phyloP scores from a whole-genome alignment of 2,797 vertebrate genomes.

The Muraenolepis orangiensis region DNA sequence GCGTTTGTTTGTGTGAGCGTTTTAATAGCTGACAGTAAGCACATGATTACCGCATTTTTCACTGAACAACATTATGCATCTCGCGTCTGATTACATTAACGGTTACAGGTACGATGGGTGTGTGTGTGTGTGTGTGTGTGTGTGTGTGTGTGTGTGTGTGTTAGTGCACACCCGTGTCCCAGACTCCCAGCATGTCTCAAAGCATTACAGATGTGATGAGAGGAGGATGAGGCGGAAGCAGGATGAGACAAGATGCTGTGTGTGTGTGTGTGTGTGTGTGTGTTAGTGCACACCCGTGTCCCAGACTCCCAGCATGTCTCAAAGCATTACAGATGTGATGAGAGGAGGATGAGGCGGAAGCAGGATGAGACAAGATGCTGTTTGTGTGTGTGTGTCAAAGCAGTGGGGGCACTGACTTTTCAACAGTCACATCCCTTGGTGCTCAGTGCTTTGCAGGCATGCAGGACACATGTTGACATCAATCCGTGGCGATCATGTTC shows the following conservation, averaged over 20 bases:
- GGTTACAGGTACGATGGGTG: background rate
- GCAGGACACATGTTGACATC: background rate
- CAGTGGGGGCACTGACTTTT: background rate
- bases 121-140: conserved; percentile 10
- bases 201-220: too few relatives aligned
- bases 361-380: too few relatives aligned
- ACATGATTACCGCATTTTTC: background rate
- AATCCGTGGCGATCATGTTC: background rate
- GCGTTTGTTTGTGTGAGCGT: background rate
- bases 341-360: too few relatives aligned
- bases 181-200: too few relatives aligned
- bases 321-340: too few relatives aligned
- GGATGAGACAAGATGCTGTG: too few relatives aligned
- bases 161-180: too few relatives aligned
- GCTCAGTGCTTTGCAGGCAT: background rate
- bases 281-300: too few relatives aligned
- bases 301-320: too few relatives aligned
- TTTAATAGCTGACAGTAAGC: background rate
- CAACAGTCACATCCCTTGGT: background rate
- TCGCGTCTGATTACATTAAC: background rate
- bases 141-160: conserved; percentile 7
- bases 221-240: too few relatives aligned
- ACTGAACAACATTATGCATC: background rate
- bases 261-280: conserved; percentile 3
- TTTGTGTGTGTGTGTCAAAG: background rate